phyloP scores from a whole-genome alignment of 2,888 invertebrate genomes.

The Hemaris fuciformis region DNA sequence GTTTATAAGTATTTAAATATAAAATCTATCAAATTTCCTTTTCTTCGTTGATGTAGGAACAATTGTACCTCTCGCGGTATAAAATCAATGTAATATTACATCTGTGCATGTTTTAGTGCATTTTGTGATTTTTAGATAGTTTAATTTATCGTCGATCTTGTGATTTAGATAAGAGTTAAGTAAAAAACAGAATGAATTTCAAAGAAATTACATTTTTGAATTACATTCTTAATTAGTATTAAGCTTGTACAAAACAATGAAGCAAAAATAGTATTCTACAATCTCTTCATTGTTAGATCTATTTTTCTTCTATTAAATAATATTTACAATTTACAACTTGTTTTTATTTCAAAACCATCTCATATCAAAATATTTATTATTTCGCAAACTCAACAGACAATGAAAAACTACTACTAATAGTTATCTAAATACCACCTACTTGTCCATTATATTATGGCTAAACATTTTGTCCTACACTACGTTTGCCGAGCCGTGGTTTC shows the following conservation, averaged over 20 bases:
- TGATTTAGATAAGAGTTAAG: conserved; percentile 75
- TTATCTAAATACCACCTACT: no score
- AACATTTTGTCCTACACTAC: no score
- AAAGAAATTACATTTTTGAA: conserved; percentile 35
- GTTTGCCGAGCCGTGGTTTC: no score
- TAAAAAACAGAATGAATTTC: conserved; percentile 62
- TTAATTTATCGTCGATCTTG: conserved; percentile 80
- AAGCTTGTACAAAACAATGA: conserved; percentile 38
- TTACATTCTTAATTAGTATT: conserved; percentile 29
- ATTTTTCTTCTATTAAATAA: conserved; percentile 30
- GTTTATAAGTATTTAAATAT: conserved; percentile 56
- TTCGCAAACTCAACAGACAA: not conserved
- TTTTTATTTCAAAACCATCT: not conserved
- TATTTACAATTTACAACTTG: conserved; percentile 5
- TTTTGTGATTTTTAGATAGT: conserved; percentile 81
- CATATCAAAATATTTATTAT: not conserved
- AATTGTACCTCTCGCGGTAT: conserved; percentile 73
- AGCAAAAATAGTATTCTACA: conserved; percentile 34
- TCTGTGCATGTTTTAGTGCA: conserved; percentile 82
- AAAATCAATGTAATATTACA: conserved; percentile 73
- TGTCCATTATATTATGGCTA: no score
- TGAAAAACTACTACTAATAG: no score
- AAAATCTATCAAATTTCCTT: conserved; percentile 38
- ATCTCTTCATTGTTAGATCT: conserved; percentile 40
- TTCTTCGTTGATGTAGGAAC: conserved; percentile 57